These are phyloP conservation scores for Drosophila cracens DNA, from an alignment of 2,888 invertebrate species.

Conservation along the genomic window DNA sequence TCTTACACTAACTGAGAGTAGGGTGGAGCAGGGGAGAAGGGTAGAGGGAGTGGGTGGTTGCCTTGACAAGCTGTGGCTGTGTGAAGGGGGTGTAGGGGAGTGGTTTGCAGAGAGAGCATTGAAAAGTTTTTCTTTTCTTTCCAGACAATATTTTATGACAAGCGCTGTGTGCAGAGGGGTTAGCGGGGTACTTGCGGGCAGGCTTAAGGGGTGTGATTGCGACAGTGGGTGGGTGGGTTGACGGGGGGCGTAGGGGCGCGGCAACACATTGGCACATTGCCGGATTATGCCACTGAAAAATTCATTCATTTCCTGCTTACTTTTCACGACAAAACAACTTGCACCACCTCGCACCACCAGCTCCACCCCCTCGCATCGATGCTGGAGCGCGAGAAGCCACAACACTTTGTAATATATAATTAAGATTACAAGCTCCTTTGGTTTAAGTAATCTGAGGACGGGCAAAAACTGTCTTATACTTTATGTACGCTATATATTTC, in stretches of 20 bases:
- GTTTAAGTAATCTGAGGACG: slow-evolving; percentile 57
- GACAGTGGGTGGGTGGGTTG: slow-evolving; percentile 28
- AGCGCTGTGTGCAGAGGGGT: slow-evolving; percentile 39
- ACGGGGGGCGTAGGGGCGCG: slow-evolving; percentile 31
- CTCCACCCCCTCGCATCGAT: background rate
- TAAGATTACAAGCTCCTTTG: slow-evolving; percentile 78
- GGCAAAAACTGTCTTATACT: slow-evolving; percentile 55
- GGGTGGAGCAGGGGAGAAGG: background rate
- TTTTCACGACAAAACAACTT: slow-evolving; percentile 57
- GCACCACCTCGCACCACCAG: background rate
- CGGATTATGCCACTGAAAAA: slow-evolving; percentile 79
- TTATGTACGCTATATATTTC: slow-evolving; percentile 59
- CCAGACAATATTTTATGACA: slow-evolving; percentile 81
- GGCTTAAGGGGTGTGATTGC: slow-evolving; percentile 6
- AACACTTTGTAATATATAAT: slow-evolving; percentile 80
- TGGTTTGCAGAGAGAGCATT: slow-evolving; percentile 43
- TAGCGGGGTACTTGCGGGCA: background rate
- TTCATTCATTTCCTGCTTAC: slow-evolving; percentile 78
- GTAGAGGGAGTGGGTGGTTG: background rate
- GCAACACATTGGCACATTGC: slow-evolving; percentile 76
- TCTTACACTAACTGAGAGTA: slow-evolving; percentile 65
- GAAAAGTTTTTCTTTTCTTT: slow-evolving; percentile 77
- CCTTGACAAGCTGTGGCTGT: slow-evolving; percentile 13
- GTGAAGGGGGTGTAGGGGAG: background rate
- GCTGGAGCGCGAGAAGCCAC: slow-evolving; percentile 31